These are phyloP conservation scores for Pollicipes pollicipes DNA, from an alignment of 1,140 invertebrate genomes.

Conservation along the genomic window DNA sequence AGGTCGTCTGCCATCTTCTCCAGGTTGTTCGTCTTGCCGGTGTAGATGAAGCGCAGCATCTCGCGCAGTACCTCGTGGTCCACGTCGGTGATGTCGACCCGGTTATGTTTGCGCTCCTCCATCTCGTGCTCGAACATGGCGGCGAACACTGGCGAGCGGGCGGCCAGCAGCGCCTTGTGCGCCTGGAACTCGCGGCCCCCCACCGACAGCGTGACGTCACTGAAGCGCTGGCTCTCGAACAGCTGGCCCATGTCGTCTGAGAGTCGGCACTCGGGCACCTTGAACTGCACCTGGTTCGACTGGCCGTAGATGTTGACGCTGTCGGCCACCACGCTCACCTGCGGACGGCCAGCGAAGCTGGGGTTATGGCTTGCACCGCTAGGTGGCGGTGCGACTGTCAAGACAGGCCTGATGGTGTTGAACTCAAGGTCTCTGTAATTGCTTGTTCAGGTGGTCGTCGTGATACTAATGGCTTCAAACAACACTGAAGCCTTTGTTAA, in stretches of 20 bases:
- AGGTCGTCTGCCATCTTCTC: slow-evolving; percentile 97
- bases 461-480: too few species aligned
- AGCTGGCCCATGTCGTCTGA: slow-evolving; percentile 80
- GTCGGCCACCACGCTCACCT: slow-evolving; percentile 86
- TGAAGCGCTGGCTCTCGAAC: slow-evolving; percentile 91
- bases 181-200: slow-evolving; percentile 84
- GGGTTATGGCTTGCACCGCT: neutral
- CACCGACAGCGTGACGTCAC: slow-evolving; percentile 84
- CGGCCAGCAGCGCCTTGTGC: slow-evolving; percentile 81
- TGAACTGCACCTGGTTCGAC: slow-evolving; percentile 86
- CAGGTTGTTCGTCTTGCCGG: slow-evolving; percentile 81
- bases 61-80: slow-evolving; percentile 90
- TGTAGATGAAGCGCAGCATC: slow-evolving; percentile 97
- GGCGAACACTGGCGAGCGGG: slow-evolving; percentile 46
- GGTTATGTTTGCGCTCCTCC: slow-evolving; percentile 90
- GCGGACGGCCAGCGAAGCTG: slow-evolving; percentile 17
- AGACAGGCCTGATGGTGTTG: too few species aligned
- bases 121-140: slow-evolving; percentile 99
- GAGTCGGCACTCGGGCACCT: slow-evolving; percentile 88
- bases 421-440: too few species aligned
- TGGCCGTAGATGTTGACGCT: slow-evolving; percentile 93
- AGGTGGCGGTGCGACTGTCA: neutral
- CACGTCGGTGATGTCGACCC: slow-evolving; percentile 92
- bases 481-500: too few species aligned
- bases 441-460: too few species aligned